These are phyloP conservation scores for Neosilurus mollespiculum DNA, from an alignment of 2,797 vertebrate species.

Conservation along the genomic window DNA sequence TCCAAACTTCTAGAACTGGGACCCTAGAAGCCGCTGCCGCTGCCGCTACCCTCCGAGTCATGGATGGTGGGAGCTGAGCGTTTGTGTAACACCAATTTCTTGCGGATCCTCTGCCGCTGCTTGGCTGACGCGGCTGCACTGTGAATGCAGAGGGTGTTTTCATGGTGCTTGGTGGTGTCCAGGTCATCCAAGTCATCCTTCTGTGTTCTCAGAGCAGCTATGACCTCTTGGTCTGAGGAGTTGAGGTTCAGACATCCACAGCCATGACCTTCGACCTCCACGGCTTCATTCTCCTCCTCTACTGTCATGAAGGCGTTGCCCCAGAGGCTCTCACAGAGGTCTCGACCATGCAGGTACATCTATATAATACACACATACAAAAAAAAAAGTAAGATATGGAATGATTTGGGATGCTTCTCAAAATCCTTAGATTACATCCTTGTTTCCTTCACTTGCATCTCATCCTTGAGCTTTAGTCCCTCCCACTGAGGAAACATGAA, in stretches of 20 bases:
- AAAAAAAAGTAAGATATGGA: neutral
- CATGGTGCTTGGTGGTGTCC: slow-evolving; percentile 73
- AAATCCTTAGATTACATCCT: too few species aligned
- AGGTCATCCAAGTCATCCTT: slow-evolving; percentile 73
- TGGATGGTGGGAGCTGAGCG: slow-evolving; percentile 64
- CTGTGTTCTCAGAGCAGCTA: slow-evolving; percentile 71
- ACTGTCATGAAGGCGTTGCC: slow-evolving; percentile 73
- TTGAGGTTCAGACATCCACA: slow-evolving; percentile 79
- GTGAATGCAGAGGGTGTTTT: slow-evolving; percentile 67
- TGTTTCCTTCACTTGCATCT: too few species aligned
- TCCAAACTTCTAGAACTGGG: neutral
- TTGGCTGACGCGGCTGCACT: slow-evolving; percentile 33
- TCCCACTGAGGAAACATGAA: too few species aligned
- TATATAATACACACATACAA: slow-evolving; percentile 45
- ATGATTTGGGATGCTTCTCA: too few species aligned
- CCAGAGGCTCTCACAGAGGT: slow-evolving; percentile 80
- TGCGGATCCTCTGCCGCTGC: slow-evolving; percentile 55
- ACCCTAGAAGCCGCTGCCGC: slow-evolving; percentile 79
- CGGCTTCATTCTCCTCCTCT: slow-evolving; percentile 64
- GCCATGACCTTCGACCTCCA: slow-evolving; percentile 57
- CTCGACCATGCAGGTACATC: slow-evolving; percentile 79
- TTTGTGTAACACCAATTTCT: slow-evolving; percentile 65
- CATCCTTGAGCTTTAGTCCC: too few species aligned
- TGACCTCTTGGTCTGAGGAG: slow-evolving; percentile 70
- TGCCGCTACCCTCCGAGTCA: slow-evolving; percentile 78